These are phyloP conservation scores for Axea sp. DNA, from an alignment of 2,888 invertebrate species.

Conservation along the genomic window DNA sequence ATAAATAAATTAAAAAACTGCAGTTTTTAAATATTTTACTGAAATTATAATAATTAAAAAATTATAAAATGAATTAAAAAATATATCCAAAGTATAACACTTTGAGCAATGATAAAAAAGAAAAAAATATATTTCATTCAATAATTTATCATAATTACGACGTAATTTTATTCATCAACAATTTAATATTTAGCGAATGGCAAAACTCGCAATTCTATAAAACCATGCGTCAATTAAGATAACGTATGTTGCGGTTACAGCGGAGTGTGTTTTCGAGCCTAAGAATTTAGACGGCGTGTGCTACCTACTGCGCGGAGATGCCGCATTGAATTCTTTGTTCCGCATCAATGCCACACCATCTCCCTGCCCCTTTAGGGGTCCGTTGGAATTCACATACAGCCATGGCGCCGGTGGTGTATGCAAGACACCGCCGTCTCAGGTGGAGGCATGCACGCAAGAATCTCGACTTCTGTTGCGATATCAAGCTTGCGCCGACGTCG, in stretches of 20 bases:
- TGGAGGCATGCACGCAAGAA: conserved; percentile 91
- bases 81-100: no score
- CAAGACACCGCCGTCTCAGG: conserved; percentile 86
- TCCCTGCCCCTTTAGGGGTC: conserved; percentile 89
- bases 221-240: no score
- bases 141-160: no score
- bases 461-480: conserved; percentile 89
- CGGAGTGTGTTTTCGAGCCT: conserved; percentile 73
- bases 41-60: no score
- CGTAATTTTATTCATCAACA: no score
- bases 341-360: conserved; percentile 85
- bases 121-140: no score
- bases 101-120: no score
- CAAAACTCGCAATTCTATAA: no score
- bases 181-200: no score
- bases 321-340: conserved; percentile 87
- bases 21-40: no score
- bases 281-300: conserved; percentile 84
- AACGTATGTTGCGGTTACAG: conserved; percentile 55
- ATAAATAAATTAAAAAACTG: no score
- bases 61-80: no score
- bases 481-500: conserved; percentile 90
- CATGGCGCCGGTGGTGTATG: conserved; percentile 85
- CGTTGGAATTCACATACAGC: conserved; percentile 90
- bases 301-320: conserved; percentile 86